These are phyloP conservation scores for Selene dorsalis DNA, from an alignment of 2,797 vertebrate species.

Conservation along the genomic window DNA sequence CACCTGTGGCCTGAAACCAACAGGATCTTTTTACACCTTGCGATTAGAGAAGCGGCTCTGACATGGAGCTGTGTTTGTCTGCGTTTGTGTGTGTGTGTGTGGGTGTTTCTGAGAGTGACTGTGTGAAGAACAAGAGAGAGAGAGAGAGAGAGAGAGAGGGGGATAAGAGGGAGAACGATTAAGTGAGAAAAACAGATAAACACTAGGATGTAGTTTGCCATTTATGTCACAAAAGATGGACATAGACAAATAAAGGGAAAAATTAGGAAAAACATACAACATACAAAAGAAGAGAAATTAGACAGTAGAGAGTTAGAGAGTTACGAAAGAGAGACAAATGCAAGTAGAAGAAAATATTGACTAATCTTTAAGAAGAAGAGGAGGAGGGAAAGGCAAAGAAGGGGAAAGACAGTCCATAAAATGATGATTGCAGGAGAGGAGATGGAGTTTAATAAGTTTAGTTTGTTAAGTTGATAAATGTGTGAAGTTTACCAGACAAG, in stretches of 20 bases:
- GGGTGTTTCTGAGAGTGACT: not conserved
- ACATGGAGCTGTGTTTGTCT: slow-evolving; percentile 1
- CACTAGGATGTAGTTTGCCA: not conserved
- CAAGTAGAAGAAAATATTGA: not conserved
- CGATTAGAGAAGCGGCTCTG: slow-evolving; percentile 35
- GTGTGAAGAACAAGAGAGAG: not conserved
- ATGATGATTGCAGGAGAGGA: slow-evolving; percentile 1
- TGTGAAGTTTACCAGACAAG: slow-evolving; percentile 60
- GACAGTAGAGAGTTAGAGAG: not conserved
- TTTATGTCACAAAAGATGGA: too few relatives aligned
- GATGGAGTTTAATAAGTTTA: slow-evolving; percentile 20
- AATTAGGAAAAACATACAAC: not conserved
- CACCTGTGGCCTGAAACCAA: slow-evolving; percentile 23
- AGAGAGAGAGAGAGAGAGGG: not conserved
- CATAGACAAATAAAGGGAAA: not conserved
- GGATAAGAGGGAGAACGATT: not conserved
- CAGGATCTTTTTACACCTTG: slow-evolving; percentile 48
- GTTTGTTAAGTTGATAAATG: slow-evolving; percentile 47
- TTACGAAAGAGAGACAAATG: not conserved
- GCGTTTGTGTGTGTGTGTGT: slow-evolving; percentile 1
- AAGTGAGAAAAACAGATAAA: not conserved
- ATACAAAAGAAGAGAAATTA: not conserved
- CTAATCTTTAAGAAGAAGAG: not conserved
- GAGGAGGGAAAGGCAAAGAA: not conserved
- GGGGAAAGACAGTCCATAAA: not conserved